Evolutionary conservation across 1,140 invertebrate genomes (phyloP).

Genomic region (Leptinotarsa defecta): DNA sequence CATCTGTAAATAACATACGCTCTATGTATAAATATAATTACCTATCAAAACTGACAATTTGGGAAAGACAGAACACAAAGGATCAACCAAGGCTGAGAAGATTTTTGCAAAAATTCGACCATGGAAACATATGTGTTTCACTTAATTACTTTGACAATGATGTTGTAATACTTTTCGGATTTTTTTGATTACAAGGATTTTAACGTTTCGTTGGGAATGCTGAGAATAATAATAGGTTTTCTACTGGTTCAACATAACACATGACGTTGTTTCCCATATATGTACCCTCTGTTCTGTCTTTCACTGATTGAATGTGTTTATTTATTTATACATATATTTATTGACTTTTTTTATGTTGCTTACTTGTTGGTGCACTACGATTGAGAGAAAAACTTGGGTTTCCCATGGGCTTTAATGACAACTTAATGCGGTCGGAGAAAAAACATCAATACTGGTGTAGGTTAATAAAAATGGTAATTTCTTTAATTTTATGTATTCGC

Average conservation of each 20-base stretch:
- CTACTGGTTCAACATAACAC: constrained; percentile 1
- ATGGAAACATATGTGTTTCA: neutral
- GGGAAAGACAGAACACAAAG: neutral
- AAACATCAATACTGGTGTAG: constrained; percentile 2
- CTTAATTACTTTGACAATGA: neutral
- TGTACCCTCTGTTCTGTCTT: neutral
- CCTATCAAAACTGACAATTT: constrained; percentile 3
- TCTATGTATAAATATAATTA: neutral
- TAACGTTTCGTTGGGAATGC: neutral
- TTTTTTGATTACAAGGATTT: neutral
- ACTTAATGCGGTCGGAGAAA: neutral
- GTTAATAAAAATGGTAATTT: constrained; percentile 7
- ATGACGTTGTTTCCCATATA: constrained; percentile 6
- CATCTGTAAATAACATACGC: constrained; percentile 3
- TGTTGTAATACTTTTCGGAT: neutral
- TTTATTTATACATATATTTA: constrained; percentile 9
- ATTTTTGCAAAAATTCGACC: neutral
- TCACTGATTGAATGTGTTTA: neutral
- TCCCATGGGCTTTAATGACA: neutral
- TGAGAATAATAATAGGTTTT: constrained; percentile 1
- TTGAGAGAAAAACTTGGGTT: neutral
- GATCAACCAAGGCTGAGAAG: neutral
- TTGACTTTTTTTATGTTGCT: neutral
- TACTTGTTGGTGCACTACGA: neutral
- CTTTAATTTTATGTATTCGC: constrained; percentile 1